Evolutionary conservation across 2,113 vertebrate species (phyloP).

Genomic region (Notiomystis cincta): DNA sequence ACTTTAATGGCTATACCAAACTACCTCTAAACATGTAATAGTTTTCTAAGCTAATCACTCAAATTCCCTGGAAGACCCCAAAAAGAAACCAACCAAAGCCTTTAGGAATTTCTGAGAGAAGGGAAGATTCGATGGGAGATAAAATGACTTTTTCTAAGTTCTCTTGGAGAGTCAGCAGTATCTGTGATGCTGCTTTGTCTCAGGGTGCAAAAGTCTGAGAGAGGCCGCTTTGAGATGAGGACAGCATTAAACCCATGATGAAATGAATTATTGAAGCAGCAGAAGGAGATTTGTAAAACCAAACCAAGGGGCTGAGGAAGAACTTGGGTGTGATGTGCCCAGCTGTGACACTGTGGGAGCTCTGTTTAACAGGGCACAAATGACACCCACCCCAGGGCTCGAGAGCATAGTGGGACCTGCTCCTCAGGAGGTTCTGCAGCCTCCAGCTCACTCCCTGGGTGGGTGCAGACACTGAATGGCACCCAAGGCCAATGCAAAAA

Average conservation of each 20-base stretch:
- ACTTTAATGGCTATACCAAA: neutral
- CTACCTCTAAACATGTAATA: neutral
- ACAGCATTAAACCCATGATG: neutral
- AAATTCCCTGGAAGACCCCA: neutral
- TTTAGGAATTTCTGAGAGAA: neutral
- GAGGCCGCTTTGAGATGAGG: neutral
- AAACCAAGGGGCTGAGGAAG: neutral
- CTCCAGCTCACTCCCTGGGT: neutral
- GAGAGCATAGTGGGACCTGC: accelerated
- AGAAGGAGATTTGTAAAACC: neutral
- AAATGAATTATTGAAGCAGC: neutral
- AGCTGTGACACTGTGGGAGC: neutral
- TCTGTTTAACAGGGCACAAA: neutral
- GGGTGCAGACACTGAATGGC: neutral
- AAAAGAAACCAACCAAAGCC: neutral
- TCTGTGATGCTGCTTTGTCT: neutral
- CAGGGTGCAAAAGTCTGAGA: neutral
- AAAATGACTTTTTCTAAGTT: neutral
- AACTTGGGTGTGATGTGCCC: accelerated
- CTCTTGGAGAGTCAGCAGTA: neutral
- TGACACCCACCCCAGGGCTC: neutral
- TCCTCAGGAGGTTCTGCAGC: neutral
- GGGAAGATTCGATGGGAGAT: neutral
- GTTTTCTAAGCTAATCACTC: neutral
- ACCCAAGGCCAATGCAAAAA: neutral